These are phyloP conservation scores for Pseudorectes ferrugineus DNA, from an alignment of 2,113 vertebrate genomes.

Conservation along the genomic window DNA sequence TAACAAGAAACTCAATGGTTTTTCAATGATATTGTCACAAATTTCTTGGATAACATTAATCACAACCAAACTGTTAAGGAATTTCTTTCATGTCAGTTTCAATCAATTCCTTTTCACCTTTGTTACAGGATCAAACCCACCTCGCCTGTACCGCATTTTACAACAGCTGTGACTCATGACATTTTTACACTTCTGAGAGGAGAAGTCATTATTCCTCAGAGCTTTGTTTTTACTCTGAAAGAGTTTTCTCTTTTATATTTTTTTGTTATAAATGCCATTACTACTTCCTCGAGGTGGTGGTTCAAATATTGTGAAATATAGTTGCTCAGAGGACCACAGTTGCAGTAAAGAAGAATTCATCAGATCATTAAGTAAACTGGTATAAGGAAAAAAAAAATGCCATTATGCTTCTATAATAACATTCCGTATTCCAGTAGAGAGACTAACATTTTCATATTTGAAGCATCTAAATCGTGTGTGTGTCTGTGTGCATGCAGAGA, in stretches of 20 bases:
- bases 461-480: background rate
- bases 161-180: background rate
- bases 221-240: background rate
- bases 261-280: background rate
- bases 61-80: background rate
- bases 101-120: background rate
- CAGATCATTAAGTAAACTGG: background rate
- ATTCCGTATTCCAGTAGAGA: background rate
- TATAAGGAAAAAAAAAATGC: background rate
- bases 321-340: background rate
- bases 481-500: background rate
- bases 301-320: background rate
- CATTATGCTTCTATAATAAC: background rate
- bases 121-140: background rate
- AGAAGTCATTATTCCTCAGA: background rate
- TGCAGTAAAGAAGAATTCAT: background rate
- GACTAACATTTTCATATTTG: background rate
- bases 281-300: background rate
- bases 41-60: background rate
- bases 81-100: background rate
- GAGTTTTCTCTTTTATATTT: background rate
- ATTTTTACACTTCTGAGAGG: background rate
- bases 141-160: background rate
- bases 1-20: background rate
- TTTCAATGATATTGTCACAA: background rate